Evolutionary conservation across 2,888 invertebrate species (phyloP).

Genomic region (Notocelia uddmanniana): DNA sequence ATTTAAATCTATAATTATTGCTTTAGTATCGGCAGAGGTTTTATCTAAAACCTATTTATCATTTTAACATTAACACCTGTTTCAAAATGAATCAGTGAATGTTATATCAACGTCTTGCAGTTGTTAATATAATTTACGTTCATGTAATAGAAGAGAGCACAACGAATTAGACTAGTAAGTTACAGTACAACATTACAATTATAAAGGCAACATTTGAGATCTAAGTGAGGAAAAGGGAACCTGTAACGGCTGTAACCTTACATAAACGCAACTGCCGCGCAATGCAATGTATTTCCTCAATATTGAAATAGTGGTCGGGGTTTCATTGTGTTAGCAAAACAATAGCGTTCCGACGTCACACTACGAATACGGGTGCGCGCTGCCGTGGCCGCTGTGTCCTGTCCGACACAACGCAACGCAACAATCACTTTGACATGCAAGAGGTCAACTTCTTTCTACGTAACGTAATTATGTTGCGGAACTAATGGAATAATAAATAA

Average conservation of each 20-base stretch:
- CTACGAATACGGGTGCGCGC: constrained; percentile 12
- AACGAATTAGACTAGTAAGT: background rate
- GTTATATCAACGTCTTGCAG: background rate
- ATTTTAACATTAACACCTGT: too few species aligned
- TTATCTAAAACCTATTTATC: too few species aligned
- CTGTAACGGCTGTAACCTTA: background rate
- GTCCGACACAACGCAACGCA: background rate
- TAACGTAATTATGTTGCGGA: background rate
- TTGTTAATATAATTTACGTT: background rate
- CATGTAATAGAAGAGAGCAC: background rate
- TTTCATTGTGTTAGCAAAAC: constrained; percentile 35
- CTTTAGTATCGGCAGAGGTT: background rate
- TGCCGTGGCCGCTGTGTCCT: constrained; percentile 11
- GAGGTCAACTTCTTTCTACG: constrained; percentile 33
- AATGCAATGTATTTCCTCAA: constrained; percentile 18
- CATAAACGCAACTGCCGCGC: background rate
- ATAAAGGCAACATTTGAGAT: background rate
- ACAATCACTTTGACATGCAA: constrained; percentile 27
- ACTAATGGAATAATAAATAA: background rate
- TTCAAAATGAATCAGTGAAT: background rate
- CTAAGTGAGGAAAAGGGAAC: constrained; percentile 1
- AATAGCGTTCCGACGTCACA: constrained; percentile 28
- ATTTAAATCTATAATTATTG: background rate
- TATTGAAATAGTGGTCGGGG: constrained; percentile 9
- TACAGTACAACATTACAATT: background rate